A percentile compares a stretch with the other conserved stretches of the same genome.
Conservation (phyloP, 1,140 invertebrate species). For the Trypoxylus dichotomus region DNA sequence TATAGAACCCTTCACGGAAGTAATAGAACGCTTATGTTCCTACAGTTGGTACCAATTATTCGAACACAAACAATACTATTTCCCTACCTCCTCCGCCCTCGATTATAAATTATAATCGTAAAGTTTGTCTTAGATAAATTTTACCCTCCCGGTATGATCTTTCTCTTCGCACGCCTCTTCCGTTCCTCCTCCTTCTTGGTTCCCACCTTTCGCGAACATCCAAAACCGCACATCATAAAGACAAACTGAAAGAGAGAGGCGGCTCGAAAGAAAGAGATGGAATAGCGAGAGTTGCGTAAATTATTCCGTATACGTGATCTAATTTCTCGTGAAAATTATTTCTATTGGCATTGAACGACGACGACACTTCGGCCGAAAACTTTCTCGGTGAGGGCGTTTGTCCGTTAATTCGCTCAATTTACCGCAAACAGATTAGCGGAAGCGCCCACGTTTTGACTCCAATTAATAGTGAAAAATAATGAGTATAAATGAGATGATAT, state of each 20-base stretch:
- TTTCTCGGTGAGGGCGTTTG: neutral
- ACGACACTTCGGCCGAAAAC: constrained; percentile 12
- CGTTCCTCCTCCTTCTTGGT: neutral
- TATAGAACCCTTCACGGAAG: neutral
- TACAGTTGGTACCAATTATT: constrained; percentile 10
- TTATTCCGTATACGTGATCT: constrained; percentile 23
- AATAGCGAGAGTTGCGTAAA: neutral
- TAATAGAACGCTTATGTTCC: neutral
- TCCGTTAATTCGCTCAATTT: constrained; percentile 24
- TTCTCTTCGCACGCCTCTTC: neutral
- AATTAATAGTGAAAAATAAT: constrained; percentile 22
- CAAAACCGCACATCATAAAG: constrained; percentile 4
- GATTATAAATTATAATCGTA: constrained; percentile 21
- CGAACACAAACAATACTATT: constrained; percentile 24
- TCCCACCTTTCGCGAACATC: neutral
- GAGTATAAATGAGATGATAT: neutral
- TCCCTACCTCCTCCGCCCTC: neutral
- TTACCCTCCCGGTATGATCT: neutral
- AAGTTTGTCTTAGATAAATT: constrained; percentile 24
- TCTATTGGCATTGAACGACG: constrained; percentile 6
- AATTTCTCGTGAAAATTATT: constrained; percentile 23
- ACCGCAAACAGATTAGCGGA: constrained; percentile 13
- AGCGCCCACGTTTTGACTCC: neutral
- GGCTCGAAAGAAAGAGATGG: neutral
- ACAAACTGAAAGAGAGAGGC: neutral